Percentiles rank a stretch among this genome's conserved stretches.
These are phyloP conservation scores for Polia nebulosa DNA, from an alignment of 2,888 invertebrate species.

Conservation along the genomic window DNA sequence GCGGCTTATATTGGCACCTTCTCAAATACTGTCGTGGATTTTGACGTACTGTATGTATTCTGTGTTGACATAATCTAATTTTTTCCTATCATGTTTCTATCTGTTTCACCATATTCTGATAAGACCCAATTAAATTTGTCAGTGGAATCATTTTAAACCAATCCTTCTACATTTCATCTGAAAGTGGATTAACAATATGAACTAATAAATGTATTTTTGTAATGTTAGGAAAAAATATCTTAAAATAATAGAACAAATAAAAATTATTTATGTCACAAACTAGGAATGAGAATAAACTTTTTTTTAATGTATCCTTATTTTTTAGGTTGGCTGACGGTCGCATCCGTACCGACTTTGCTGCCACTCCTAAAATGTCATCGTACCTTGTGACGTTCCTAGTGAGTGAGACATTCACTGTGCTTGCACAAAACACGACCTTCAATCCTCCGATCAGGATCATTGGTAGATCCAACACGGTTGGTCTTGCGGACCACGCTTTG, in stretches of 20 bases:
- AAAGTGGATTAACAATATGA: background rate
- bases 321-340: conserved; percentile 73
- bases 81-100: background rate
- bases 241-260: background rate
- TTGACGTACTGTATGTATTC: conserved; percentile 71
- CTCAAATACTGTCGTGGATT: conserved; percentile 92
- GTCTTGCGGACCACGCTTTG: conserved; percentile 79
- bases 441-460: conserved; percentile 84
- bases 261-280: background rate
- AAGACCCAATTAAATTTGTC: no score
- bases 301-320: conserved; percentile 16
- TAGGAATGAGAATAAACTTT: no score
- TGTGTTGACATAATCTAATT: background rate
- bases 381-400: conserved; percentile 97
- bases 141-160: background rate
- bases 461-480: conserved; percentile 83
- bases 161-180: background rate
- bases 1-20: conserved; percentile 84
- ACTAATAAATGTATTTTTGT: background rate
- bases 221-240: background rate
- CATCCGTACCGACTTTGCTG: conserved; percentile 81
- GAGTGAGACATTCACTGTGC: conserved; percentile 84
- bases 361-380: conserved; percentile 94
- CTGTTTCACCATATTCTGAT: background rate
- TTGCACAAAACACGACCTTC: conserved; percentile 80